Conservation (phyloP, 2,113 vertebrate genomes). For the Indicator indicator region DNA sequence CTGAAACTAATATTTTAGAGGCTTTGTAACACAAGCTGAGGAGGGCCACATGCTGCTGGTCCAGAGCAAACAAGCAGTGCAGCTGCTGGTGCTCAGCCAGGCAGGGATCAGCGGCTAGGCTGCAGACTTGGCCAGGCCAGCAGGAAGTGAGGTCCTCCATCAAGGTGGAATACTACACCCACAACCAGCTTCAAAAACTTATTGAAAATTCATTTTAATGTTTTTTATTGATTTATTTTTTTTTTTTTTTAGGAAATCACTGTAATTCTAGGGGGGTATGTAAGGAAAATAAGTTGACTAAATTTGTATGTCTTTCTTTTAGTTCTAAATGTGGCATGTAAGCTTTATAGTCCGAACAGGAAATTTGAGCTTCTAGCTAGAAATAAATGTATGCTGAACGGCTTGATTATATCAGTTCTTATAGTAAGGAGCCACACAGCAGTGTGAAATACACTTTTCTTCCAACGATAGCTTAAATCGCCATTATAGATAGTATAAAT, state of each 20-base stretch:
- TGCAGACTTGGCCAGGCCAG: not conserved
- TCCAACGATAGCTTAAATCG: not conserved
- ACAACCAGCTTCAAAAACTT: not conserved
- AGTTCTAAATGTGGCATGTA: not conserved
- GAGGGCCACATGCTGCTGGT: not conserved
- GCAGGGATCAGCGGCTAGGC: not conserved
- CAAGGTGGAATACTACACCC: not conserved
- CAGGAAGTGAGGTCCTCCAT: rapidly evolving
- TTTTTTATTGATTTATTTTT: not conserved
- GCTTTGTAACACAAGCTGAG: not conserved
- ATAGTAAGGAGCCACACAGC: not conserved
- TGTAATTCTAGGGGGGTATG: not conserved
- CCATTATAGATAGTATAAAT: not conserved
- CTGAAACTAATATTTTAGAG: not conserved
- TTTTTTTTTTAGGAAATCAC: not conserved
- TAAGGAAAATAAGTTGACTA: not conserved
- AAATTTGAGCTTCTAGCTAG: not conserved
- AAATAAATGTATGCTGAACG: not conserved
- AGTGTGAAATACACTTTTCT: not conserved
- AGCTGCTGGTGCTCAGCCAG: not conserved
- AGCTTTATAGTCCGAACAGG: not conserved
- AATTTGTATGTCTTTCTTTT: not conserved
- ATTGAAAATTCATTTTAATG: not conserved
- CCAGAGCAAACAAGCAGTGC: rapidly evolving
- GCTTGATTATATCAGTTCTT: not conserved